Evolutionary conservation across 2,113 vertebrate species (phyloP).

Genomic region (Calidris pygmaea): DNA sequence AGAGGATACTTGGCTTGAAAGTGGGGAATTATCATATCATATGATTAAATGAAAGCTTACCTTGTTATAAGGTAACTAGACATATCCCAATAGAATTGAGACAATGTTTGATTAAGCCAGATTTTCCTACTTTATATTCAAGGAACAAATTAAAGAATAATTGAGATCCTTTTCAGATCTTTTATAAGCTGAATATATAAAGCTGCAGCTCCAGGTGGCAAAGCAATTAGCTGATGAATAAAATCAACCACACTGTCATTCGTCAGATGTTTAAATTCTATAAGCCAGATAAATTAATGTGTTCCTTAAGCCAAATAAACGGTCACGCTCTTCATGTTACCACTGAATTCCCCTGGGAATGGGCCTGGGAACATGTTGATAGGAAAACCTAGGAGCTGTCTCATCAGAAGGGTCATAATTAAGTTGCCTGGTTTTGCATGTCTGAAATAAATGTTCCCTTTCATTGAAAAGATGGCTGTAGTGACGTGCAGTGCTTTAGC

Average conservation of each 20-base stretch:
- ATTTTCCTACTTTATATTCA: constrained; percentile 97
- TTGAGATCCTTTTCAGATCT: constrained; percentile 89
- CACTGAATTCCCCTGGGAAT: constrained; percentile 74
- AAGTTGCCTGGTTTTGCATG: constrained; percentile 66
- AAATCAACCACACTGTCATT: constrained; percentile 90
- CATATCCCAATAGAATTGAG: constrained; percentile 89
- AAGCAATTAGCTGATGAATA: constrained; percentile 99
- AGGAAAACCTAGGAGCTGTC: constrained; percentile 52
- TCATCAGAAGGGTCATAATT: constrained; percentile 73
- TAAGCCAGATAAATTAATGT: constrained; percentile 88
- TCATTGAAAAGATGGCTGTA: constrained; percentile 12
- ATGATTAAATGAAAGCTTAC: constrained; percentile 95
- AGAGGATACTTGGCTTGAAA: constrained; percentile 88
- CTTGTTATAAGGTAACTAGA: constrained; percentile 96
- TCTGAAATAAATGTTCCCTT: constrained; percentile 59
- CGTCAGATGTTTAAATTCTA: constrained; percentile 94
- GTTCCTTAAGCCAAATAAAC: constrained; percentile 90
- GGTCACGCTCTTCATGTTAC: constrained; percentile 83
- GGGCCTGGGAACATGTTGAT: constrained; percentile 58
- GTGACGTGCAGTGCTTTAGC: constrained; percentile 27
- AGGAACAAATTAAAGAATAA: constrained; percentile 92
- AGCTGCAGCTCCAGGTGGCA: constrained; percentile 89
- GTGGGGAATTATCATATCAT: constrained; percentile 83
- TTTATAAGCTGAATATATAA: constrained; percentile 92
- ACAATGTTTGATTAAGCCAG: constrained; percentile 95